Evolutionary conservation across 2,888 invertebrate genomes (phyloP).

Genomic region (Hyposoter dolosus): DNA sequence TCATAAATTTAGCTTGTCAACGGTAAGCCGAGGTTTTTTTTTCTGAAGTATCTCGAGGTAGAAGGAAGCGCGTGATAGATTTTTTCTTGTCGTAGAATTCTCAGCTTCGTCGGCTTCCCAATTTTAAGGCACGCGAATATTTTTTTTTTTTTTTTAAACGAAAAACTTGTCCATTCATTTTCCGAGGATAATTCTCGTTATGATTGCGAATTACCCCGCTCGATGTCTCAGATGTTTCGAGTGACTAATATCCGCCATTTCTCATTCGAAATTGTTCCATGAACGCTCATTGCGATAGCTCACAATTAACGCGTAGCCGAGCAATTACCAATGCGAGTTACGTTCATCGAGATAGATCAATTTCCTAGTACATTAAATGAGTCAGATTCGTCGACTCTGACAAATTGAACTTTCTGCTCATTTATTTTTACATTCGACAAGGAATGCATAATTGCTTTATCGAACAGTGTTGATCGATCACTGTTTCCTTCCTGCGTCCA

Average conservation of each 20-base stretch:
- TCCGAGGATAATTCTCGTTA: neutral
- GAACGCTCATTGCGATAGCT: neutral
- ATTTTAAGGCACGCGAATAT: neutral
- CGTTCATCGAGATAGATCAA: neutral
- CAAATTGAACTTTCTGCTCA: neutral
- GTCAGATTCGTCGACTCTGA: slow-evolving; percentile 1
- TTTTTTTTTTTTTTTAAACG: neutral
- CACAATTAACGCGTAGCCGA: neutral
- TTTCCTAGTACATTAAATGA: neutral
- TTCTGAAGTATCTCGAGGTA: neutral
- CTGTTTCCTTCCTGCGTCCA: neutral
- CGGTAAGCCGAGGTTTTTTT: neutral
- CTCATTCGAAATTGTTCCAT: neutral
- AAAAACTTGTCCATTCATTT: neutral
- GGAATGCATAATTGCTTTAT: slow-evolving; percentile 5
- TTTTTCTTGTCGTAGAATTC: neutral
- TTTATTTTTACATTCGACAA: neutral
- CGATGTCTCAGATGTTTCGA: neutral
- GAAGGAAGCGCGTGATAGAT: neutral
- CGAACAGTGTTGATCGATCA: neutral
- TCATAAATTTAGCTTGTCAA: neutral
- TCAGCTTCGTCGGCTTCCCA: neutral
- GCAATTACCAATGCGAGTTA: neutral
- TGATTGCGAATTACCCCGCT: neutral
- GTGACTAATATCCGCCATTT: neutral